Evolutionary conservation across 2,888 invertebrate species (phyloP), one percentile per base, ranked within the genome.

Genomic region (Cerceris ruficornis): DNA sequence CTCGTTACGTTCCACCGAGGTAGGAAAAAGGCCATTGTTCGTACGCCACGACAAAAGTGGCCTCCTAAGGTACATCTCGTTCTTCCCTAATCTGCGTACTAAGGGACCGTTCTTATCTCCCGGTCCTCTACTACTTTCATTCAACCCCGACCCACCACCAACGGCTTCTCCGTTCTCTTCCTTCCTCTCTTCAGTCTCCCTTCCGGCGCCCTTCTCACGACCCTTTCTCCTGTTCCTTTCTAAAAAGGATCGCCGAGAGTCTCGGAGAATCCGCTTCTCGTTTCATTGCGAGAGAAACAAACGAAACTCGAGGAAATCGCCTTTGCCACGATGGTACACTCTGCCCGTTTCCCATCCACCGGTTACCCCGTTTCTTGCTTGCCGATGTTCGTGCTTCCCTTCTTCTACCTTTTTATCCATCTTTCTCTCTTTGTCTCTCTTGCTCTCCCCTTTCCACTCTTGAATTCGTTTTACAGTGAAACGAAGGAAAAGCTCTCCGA

Each of bases 201-300:
- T 43, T 11, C 17, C 49, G 28, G 28, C 28, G 15, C 50, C 49
- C 58, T 50, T 28, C 11, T 28, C 54, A 39, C 28, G 60, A 49
- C 66, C 54, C 68, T 70, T 67, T 64, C 39, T 57, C 62, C 49
- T 54, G 49, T 41, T 49, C 52, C 15, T 69, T 65, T 58, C 69
- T 67, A 61, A 67, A 78, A 74, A 77, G 80, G 74, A 76, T 81
- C 74, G 75, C 60, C 54, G 55, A 42, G 67, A 77, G 67, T 66
- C 62, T 43, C 69, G 28, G 54, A 55, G 75, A 82, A 80, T 77
- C 74, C 74, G 67, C 55, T 77, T 78, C 68, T 74, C 75, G 77
- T 85, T 78, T 69, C 82, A 77, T 73, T 61, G 80, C 78, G 73
- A 71, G 61, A 83, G 85, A 83, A 85, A 85, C 85, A 85, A 85